Evolutionary conservation across 2,113 vertebrate genomes (phyloP).

Genomic region (Bujurquina vittata): DNA sequence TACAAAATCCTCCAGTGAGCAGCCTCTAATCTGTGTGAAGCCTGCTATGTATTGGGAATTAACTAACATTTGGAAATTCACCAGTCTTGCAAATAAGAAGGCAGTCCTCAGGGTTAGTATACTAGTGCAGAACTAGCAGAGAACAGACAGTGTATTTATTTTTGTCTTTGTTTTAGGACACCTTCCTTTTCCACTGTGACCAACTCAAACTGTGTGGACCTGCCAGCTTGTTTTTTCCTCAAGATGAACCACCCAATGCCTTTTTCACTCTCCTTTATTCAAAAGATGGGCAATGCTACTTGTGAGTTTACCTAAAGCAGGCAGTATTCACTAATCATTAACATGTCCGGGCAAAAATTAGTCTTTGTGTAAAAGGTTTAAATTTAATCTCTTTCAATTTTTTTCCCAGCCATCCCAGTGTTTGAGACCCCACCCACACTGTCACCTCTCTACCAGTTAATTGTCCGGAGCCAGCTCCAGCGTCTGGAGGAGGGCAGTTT

Average conservation of each 20-base stretch:
- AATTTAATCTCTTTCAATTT: neutral
- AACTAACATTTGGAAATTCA: neutral
- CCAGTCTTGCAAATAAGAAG: neutral
- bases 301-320: constrained; percentile 75
- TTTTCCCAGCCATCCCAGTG: constrained; percentile 86
- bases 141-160: neutral
- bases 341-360: neutral
- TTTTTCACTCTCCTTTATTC: constrained; percentile 92
- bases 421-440: constrained; percentile 87
- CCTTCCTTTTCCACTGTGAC: constrained; percentile 94
- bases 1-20: neutral
- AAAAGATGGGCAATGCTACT: constrained; percentile 90
- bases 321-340: neutral
- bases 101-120: neutral
- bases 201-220: constrained; percentile 96
- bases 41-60: neutral
- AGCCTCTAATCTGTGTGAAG: neutral
- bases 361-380: neutral
- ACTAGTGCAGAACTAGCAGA: neutral
- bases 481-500: constrained; percentile 83
- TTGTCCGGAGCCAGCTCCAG: constrained; percentile 91
- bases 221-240: constrained; percentile 97
- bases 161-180: constrained; percentile 75
- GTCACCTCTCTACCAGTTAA: constrained; percentile 90
- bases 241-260: constrained; percentile 94